Evolutionary conservation across 2,797 vertebrate species (phyloP).

Genomic region (Halcyon badia): DNA sequence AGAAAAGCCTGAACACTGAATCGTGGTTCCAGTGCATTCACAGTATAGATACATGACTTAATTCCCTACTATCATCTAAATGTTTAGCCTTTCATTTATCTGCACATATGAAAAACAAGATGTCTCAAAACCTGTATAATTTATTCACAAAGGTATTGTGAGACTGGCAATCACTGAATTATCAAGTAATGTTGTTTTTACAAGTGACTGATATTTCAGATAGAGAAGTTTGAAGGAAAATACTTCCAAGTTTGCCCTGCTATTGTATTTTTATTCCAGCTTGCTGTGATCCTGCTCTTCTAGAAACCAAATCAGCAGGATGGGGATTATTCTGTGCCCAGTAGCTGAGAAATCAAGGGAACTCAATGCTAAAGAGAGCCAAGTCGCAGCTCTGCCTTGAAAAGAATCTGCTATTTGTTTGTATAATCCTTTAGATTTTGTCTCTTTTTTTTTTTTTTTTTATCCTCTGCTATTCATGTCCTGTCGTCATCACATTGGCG

Average conservation of each 20-base stretch:
- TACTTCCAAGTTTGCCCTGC: neutral
- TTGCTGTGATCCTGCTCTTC: neutral
- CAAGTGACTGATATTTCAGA: neutral
- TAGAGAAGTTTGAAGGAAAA: neutral
- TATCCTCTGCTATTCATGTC: neutral
- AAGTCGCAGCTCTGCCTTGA: neutral
- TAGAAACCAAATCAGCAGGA: neutral
- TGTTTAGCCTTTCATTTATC: neutral
- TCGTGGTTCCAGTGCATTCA: neutral
- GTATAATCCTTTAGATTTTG: neutral
- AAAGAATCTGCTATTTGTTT: conserved; percentile 5
- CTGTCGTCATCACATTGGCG: neutral
- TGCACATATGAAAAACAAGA: fast-evolving
- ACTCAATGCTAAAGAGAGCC: neutral
- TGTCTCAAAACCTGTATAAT: neutral
- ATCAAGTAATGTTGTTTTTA: neutral
- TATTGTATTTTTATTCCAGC: neutral
- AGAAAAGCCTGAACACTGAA: neutral
- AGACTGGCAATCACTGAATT: neutral
- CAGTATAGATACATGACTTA: neutral
- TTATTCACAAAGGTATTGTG: neutral
- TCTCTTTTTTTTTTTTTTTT: conserved; percentile 8
- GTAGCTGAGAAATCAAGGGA: neutral
- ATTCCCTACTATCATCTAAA: neutral
- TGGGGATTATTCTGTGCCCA: neutral